Conservation (phyloP, 2,113 vertebrate species). For the Phycodurus eques region DNA sequence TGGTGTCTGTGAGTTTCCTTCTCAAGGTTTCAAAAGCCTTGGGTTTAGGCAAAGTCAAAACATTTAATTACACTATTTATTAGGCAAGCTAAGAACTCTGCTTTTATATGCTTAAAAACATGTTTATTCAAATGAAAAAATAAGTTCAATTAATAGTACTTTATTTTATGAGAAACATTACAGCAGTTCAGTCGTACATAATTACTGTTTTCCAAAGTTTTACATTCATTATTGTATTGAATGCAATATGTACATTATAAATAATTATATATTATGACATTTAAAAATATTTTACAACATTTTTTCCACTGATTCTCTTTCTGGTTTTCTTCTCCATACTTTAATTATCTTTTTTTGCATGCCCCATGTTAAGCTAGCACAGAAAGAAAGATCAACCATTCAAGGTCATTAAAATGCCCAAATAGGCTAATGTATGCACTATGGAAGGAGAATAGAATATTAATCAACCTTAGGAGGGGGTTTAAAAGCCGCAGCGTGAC, state of each 20-base stretch:
- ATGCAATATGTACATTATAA: no score
- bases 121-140: background rate
- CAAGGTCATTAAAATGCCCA: slow-evolving; percentile 24
- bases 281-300: no score
- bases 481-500: slow-evolving; percentile 5
- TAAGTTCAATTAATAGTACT: background rate
- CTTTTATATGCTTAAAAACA: background rate
- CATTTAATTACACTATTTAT: slow-evolving; percentile 36
- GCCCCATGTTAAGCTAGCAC: slow-evolving; percentile 13
- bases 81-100: slow-evolving; percentile 20
- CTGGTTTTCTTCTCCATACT: slow-evolving; percentile 14
- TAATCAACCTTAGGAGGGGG: slow-evolving; percentile 9
- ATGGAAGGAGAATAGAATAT: slow-evolving; percentile 24
- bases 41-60: slow-evolving; percentile 52
- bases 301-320: no score
- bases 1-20: slow-evolving; percentile 30
- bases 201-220: background rate
- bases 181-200: background rate
- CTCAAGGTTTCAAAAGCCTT: slow-evolving; percentile 44
- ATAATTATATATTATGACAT: no score
- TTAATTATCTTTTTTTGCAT: background rate
- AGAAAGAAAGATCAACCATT: slow-evolving; percentile 26
- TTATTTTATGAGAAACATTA: background rate
- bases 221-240: no score
- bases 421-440: slow-evolving; percentile 11